Base-by-base conservation (phyloP, 2,113 vertebrate genomes). In the Verasper variegatus region DNA sequence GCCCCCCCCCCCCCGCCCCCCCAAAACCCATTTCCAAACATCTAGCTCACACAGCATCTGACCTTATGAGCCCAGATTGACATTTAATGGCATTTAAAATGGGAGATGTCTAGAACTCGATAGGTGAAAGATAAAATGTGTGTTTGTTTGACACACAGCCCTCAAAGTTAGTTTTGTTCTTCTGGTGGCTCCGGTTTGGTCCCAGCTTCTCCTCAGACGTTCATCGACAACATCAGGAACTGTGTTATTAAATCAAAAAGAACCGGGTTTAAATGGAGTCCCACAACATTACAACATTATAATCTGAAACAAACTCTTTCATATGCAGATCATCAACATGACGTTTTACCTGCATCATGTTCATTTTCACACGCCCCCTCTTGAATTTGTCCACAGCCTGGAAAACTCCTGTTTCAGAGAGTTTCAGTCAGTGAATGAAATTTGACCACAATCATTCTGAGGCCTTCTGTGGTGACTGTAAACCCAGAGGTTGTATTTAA, bases 221-320 rank as follows among this genome's bases (percentile, higher is more conserved):
- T 95, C 95, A 95, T 95, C 8, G 94, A 88, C 83, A 94, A 45
- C 78, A 94, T 68, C 78, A 95, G 86, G 82, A 95, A 95, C 95
- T 95, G 89, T 15, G 6, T 31, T 31, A 31, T 7, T 31, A 31
- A 31, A 31, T 7, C 31, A 31, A 7, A 31, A 31, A 31, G 31
- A 31, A 7, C 31, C 6, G 6, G 31, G 6, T 31, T 31, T 7
- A 31, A 31, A 31, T 8, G 31, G 31, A 31, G 5, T 52, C 18
- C 8, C 56, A 26, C 2, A 17, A 58, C 57, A 18, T 31, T 11
- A 35, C 26, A 4, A 3, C 40, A 11, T 42, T 2, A 40, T 40
- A 2, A 42, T 3, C 40, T 42, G 11, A 42, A 3, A 42, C 10
- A 0, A 13, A 42, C 12, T 42, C 40, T 3, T 13, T 42, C 40